Evolutionary conservation across 2,888 invertebrate genomes (phyloP), one percentile per base, ranked within the genome.

Genomic region (Pseudanteris insignis): DNA sequence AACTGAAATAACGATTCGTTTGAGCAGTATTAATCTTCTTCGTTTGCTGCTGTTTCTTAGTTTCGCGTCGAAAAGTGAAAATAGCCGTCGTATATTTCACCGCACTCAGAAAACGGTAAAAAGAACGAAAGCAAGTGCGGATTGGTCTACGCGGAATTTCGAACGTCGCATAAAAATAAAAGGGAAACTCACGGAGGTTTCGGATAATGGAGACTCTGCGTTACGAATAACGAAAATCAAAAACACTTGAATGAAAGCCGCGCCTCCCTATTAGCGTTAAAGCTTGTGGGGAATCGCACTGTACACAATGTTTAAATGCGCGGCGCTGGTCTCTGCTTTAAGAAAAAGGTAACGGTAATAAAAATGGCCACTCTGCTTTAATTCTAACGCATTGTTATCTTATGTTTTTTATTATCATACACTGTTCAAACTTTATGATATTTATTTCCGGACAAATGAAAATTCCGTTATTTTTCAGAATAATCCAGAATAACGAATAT

Each of bases 181-280:
- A 50, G 58, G 38, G 44, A 50, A 50, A 44, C 36, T 58, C 24
- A n/a, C n/a, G n/a, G n/a, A n/a, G n/a, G n/a, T n/a, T n/a, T n/a
- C 9, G 50, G 58, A 44, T 58, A 58, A 58, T 58, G 58, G 58
- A 58, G 40, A 26, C 57, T 48, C 12, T 29, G 50, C 57, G 57
- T 48, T 57, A 28, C 43, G 58, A 50, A 58, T 50, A 32, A 50
- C 50, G 47, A 58, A 58, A 58, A 58, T 50, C 50, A 38, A 58
- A 58, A 58, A 58, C 57, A 58, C 57, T 58, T 58, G 48, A 44
- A 26, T 38, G 24, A 34, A 43, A 28, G 57, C 44, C 44, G 57
- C 57, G 48, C 57, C 57, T 44, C 50, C 57, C 57, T 50, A 58
- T 58, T 58, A 58, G 57, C 57, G 48, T 44, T 41, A 44, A 21